Evolutionary conservation across 2,888 invertebrate genomes (phyloP), one percentile per base, ranked within the genome.

Genomic region (Parnassius apollo): DNA sequence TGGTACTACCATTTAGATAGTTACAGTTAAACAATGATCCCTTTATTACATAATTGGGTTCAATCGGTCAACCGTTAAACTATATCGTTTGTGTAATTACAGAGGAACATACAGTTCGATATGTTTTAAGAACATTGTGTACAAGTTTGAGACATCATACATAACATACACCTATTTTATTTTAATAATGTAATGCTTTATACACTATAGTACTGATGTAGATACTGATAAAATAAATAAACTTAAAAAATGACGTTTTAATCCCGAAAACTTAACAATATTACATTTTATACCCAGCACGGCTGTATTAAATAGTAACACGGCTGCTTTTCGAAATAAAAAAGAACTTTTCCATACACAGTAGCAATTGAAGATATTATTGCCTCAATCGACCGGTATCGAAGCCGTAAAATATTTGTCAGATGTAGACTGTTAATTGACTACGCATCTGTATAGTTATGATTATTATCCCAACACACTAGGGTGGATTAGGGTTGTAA

Each of bases 381-480:
- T 59, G 65, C 58, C 52, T 58, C 55, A 18, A 57, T 59, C 59
- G 62, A 25, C 49, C 61, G 57, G 42, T 35, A 57, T 35, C 44
- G 50, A 18, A 51, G 13, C 53, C 56, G 56, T 57, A 54, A 44
- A 57, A 25, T 55, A 63, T 51, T 60, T 57, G 59, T 56, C 59
- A 60, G 64, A 60, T 64, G 60, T 49, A 53, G 48, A 42, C 65
- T 61, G 57, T 62, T 62, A 66, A 64, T 66, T 61, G 59, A 57
- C 66, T 51, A 54, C 59, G 63, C 71, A 68, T 71, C 69, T 70
- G 72, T 72, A 13, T 13, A 9, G 49, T 61, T 66, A 59, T 61
- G 66, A 55, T 61, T 64, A 59, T 58, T 51, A 56, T 61, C 52
- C 18, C 45, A 50, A 50, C 45, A 46, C 42, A n/a, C 13, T 18